Evolutionary conservation across 2,113 vertebrate genomes (phyloP), one percentile per base, ranked within the genome.

Genomic region (Oxygymnocypris stewartii): DNA sequence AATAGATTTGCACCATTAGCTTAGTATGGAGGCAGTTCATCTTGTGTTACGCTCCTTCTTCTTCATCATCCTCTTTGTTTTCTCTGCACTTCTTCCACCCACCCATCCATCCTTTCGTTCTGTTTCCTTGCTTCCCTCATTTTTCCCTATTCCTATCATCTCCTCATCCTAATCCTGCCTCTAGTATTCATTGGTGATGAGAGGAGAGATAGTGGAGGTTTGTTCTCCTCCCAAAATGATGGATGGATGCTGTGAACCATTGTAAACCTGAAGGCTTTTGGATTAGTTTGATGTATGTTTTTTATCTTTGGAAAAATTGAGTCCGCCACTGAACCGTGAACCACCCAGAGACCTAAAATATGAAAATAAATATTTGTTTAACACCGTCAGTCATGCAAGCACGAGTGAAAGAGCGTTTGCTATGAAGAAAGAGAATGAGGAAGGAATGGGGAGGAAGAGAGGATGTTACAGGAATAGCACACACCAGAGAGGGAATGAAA

Each of bases 361-460:
- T 73, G 82, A 74, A 74, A 74, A 74, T 74, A 84, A 74, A 84
- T 84, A 84, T 84, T 84, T 83, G 63, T 69, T 82, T 69, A 69
- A 82, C 80, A 51, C 42, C 0, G 82, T 16, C 82, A 25, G 18
- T 84, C 82, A 18, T 84, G 47, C 67, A 73, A 47, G 67, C 25
- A 16, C 3, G 13, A 49, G 28, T 23, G 49, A 84, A 63, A 28
- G 80, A 42, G 78, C 16, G 14, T 79, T 74, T 79, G 28, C 31
- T 79, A 1, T 8, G 59, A 65, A 75, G 73, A 47, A 75, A 75
- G 71, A 74, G 73, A 74, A 74, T 23, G 37, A 44, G 1, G 49
- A 51, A 40, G 37, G 37, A 40, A 40, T 40, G 37, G 37, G 44
- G 40, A 47, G 79, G 47, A 51, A 40, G 69, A 74, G 28, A 20